Conservation (phyloP, 2,797 vertebrate species). For the Sitta carolinensis region DNA sequence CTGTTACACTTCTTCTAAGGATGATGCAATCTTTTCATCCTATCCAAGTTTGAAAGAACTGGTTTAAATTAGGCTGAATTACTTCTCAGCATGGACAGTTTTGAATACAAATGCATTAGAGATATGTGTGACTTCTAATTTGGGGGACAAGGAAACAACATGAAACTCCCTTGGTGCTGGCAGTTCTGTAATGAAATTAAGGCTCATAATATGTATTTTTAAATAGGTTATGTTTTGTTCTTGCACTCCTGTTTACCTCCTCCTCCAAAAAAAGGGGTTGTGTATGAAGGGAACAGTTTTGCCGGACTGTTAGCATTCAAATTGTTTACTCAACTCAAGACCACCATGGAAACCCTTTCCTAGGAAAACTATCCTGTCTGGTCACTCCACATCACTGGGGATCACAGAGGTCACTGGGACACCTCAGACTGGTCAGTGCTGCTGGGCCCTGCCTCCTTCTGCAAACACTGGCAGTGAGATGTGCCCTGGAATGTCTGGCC, state of each 20-base stretch:
- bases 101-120: constrained; percentile 4
- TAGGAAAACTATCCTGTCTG: neutral
- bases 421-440: neutral
- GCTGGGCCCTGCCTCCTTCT: neutral
- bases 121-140: neutral
- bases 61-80: constrained; percentile 17
- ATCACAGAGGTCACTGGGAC: neutral
- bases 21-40: neutral
- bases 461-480: neutral
- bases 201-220: neutral
- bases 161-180: neutral
- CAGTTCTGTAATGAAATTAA: neutral
- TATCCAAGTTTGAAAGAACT: neutral
- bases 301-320: neutral
- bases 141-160: neutral
- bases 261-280: neutral
- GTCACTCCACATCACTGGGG: neutral
- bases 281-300: neutral
- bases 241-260: neutral
- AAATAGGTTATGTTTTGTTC: neutral
- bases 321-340: neutral
- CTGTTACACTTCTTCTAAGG: neutral
- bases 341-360: neutral
- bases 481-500: neutral
- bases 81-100: neutral